These are phyloP conservation scores for Fundulus diaphanus DNA, from an alignment of 2,797 vertebrate genomes.

Conservation along the genomic window DNA sequence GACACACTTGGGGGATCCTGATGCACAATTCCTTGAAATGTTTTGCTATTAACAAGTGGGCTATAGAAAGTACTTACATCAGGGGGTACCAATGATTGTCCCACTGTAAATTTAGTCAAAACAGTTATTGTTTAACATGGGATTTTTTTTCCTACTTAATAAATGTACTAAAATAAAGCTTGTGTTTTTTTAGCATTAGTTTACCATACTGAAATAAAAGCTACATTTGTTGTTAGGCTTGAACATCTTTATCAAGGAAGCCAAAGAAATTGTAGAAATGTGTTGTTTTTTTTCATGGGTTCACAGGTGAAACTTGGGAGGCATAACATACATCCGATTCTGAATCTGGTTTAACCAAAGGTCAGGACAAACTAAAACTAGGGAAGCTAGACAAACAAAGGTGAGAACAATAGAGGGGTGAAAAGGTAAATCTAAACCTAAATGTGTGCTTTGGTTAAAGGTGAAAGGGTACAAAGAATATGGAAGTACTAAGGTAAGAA, in stretches of 20 bases:
- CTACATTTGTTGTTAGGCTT: background rate
- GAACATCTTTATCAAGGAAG: background rate
- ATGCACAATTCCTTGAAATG: background rate
- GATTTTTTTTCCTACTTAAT: background rate
- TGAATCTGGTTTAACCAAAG: conserved; percentile 26
- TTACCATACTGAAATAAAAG: background rate
- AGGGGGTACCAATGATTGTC: background rate
- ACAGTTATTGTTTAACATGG: background rate
- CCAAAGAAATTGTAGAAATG: background rate
- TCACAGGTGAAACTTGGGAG: conserved; percentile 32
- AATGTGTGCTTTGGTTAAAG: conserved; percentile 50
- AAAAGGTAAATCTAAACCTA: conserved; percentile 43
- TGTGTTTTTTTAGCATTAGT: background rate
- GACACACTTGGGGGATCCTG: background rate
- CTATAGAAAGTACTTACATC: background rate
- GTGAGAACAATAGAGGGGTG: conserved; percentile 46
- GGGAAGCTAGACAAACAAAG: conserved; percentile 46
- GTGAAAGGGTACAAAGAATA: conserved; percentile 52
- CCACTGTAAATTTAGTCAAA: background rate
- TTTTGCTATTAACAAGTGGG: background rate
- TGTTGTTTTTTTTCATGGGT: conserved; percentile 8
- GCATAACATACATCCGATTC: conserved; percentile 28
- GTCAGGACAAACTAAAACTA: conserved; percentile 20
- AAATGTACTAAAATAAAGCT: background rate
- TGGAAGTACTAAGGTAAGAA: conserved; percentile 48